Evolutionary conservation across 1,140 invertebrate species (phyloP), one percentile per base, ranked within the genome.

Genomic region (Semibalanus balanoides): DNA sequence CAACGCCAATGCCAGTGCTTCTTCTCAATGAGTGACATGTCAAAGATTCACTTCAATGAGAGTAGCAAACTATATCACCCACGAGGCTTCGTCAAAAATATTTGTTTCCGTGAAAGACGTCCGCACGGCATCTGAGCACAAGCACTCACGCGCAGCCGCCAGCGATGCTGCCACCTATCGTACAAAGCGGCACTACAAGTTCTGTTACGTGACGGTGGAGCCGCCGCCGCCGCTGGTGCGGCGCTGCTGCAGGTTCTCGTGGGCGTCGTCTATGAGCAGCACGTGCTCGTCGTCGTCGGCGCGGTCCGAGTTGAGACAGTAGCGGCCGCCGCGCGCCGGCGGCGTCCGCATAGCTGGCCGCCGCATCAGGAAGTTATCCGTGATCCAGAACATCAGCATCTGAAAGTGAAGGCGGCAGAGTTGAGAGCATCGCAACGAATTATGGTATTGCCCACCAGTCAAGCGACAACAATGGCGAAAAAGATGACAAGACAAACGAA

Each of bases 311-410:
- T 64, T 14, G 3, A 19, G 51, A 19, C 51, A 64, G 51, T 64
- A 64, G 51, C 51, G 51, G 22, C 51, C 51, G 51, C 51, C 51
- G 51, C 51, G 51, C 11, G 51, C 9, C 51, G 51, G 51, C 51
- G 51, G 22, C 1, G 14, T 1, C 11, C 14, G 14, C 22, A 64
- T 1, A 1, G 1, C 51, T 25, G 22, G 51, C 14, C 78, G 80
- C 73, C 81, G 82, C 90, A 92, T 93, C 31, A 93, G 84, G 83
- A 92, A 92, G 83, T 92, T 92, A 82, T 93, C 91, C 1, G 91
- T 91, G 74, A 93, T 90, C 91, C 91, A 92, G 84, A 92, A 92
- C 87, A 92, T 91, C 80, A 93, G 86, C 77, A 90, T 90, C 91
- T 92, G 85, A 76, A 88, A 86, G 78, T 75, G 81, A n/a, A 80